Evolutionary conservation across 2,797 vertebrate genomes (phyloP).

Genomic region (Lutjanus argentimaculatus): DNA sequence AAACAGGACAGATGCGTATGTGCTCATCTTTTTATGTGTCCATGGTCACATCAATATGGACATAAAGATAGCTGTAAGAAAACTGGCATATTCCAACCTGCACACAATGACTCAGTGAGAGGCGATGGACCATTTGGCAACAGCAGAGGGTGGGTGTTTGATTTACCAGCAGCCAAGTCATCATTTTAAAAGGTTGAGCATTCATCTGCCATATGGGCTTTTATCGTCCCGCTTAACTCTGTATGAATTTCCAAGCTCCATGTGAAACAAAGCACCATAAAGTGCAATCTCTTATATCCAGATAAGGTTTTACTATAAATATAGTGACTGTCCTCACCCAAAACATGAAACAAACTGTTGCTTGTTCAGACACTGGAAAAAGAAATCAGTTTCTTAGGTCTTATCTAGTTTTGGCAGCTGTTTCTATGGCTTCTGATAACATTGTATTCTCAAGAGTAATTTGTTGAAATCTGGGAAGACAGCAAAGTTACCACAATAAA

Average conservation of each 20-base stretch:
- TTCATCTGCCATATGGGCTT: slow-evolving; percentile 73
- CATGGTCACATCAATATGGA: slow-evolving; percentile 13
- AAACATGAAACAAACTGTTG: background rate
- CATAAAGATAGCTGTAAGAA: slow-evolving; percentile 24
- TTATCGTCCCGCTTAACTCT: slow-evolving; percentile 48
- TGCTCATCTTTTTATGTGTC: background rate
- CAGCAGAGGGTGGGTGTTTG: slow-evolving; percentile 57
- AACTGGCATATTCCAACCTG: slow-evolving; percentile 35
- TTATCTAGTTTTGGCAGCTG: background rate
- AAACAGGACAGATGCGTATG: background rate
- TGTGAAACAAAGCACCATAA: slow-evolving; percentile 42
- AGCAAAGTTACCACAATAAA: background rate
- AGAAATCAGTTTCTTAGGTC: background rate
- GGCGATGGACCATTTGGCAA: slow-evolving; percentile 48
- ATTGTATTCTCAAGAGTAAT: background rate
- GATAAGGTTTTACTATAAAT: slow-evolving; percentile 20
- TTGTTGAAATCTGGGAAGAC: background rate
- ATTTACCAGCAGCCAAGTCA: slow-evolving; percentile 70
- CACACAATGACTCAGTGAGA: slow-evolving; percentile 44
- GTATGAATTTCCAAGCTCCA: slow-evolving; percentile 39
- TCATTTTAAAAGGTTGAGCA: slow-evolving; percentile 73
- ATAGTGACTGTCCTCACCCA: background rate
- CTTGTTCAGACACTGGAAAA: background rate
- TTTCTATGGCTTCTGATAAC: background rate
- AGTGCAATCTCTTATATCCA: slow-evolving; percentile 13